Conservation (phyloP, 1,140 invertebrate genomes). For the Drosophila erecta region DNA sequence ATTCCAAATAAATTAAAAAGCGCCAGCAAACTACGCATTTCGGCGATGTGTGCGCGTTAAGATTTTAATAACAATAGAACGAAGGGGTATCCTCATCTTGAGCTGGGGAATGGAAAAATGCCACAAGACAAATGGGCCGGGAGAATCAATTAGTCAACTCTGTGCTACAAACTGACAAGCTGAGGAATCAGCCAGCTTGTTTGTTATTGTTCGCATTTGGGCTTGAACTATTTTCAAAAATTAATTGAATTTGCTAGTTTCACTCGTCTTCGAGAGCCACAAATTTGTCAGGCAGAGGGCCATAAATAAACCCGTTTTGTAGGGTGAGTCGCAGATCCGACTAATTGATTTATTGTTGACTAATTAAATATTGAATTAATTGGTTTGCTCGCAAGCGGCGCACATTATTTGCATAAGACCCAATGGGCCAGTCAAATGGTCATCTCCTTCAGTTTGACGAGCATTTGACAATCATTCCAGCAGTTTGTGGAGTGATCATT, state of each 20-base stretch:
- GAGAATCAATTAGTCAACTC: constrained; percentile 75
- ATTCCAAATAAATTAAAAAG: constrained; percentile 74
- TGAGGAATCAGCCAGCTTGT: constrained; percentile 45
- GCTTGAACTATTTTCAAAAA: constrained; percentile 67
- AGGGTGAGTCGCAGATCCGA: constrained; percentile 23
- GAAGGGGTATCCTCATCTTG: constrained; percentile 16
- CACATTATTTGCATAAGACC: constrained; percentile 72
- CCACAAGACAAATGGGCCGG: constrained; percentile 66
- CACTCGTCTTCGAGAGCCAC: constrained; percentile 36
- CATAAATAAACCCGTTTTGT: constrained; percentile 72
- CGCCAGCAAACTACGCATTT: constrained; percentile 75
- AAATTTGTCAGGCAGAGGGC: constrained; percentile 68
- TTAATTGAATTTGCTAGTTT: constrained; percentile 78
- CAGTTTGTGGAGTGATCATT: constrained; percentile 41
- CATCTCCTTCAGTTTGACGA: constrained; percentile 45
- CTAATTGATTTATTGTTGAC: constrained; percentile 83
- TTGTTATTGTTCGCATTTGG: constrained; percentile 58
- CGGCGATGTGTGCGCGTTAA: constrained; percentile 41
- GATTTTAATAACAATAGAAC: constrained; percentile 69
- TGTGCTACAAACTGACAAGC: constrained; percentile 41
- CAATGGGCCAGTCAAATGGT: constrained; percentile 13
- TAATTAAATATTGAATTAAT: constrained; percentile 83
- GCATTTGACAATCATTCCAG: constrained; percentile 61
- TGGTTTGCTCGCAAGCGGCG: constrained; percentile 53
- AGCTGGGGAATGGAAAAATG: constrained; percentile 25